phyloP scores from a whole-genome alignment of 2,113 vertebrate species.

The Pelmatolapia mariae region DNA sequence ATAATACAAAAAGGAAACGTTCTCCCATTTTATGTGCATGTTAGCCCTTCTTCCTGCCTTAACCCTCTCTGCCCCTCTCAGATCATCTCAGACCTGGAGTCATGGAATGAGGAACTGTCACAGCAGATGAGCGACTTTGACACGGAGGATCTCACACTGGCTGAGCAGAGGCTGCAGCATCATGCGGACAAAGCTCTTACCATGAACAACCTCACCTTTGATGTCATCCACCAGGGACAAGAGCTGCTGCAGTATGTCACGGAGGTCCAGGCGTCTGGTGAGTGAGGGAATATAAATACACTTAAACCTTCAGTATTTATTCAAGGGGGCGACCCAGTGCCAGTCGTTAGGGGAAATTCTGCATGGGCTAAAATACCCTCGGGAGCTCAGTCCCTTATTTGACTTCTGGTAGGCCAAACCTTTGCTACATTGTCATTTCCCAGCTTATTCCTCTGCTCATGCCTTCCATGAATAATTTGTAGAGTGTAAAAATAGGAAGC shows the following conservation, averaged over 20 bases:
- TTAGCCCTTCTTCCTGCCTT: not conserved
- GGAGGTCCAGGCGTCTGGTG: conserved; percentile 96
- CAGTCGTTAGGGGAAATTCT: not conserved
- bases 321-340: not conserved
- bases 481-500: not conserved
- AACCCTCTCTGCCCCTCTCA: conserved; percentile 28
- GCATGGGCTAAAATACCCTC: accelerated
- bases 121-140: conserved; percentile 98
- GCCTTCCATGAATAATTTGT: not conserved
- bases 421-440: not conserved
- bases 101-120: conserved; percentile 97
- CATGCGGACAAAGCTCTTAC: conserved; percentile 98
- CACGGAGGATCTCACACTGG: conserved; percentile 94
- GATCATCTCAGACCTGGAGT: conserved; percentile 99
- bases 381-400: not conserved
- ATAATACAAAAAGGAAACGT: not conserved
- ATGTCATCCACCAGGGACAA: conserved; percentile 98
- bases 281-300: conserved; percentile 34
- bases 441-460: not conserved
- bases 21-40: not conserved
- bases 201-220: conserved; percentile 98
- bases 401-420: not conserved
- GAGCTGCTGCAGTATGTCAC: conserved; percentile 97
- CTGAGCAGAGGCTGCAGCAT: conserved; percentile 95
- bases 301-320: not conserved